phyloP scores from a whole-genome alignment of 2,797 vertebrate genomes.

The Chaenodraco wilsoni region DNA sequence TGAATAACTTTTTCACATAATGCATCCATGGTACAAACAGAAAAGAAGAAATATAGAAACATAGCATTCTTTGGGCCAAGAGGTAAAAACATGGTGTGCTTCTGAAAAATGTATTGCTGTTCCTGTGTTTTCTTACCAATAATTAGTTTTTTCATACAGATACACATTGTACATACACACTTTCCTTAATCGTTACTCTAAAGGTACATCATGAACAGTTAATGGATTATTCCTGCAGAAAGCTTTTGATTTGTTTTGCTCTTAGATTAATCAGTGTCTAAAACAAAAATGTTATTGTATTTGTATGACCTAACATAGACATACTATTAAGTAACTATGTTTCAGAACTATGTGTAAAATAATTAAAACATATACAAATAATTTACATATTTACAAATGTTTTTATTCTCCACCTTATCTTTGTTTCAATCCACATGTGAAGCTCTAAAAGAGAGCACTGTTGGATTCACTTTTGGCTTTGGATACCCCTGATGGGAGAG shows the following conservation, averaged over 20 bases:
- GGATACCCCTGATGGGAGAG: constrained; percentile 47
- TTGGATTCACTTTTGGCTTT: constrained; percentile 54
- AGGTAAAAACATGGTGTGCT: too few relatives aligned
- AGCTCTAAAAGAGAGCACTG: constrained; percentile 42
- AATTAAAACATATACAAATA: not conserved
- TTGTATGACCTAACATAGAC: not conserved
- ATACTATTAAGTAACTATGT: not conserved
- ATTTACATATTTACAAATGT: constrained; percentile 6
- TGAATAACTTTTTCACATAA: not conserved
- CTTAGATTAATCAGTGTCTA: constrained; percentile 2
- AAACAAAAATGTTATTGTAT: constrained; percentile 4
- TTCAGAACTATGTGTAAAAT: not conserved
- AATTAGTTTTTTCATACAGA: not conserved
- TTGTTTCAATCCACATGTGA: constrained; percentile 36
- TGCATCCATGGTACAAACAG: too few relatives aligned
- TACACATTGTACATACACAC: not conserved
- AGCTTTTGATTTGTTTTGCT: constrained; percentile 10
- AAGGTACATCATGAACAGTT: too few relatives aligned
- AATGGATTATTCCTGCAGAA: not conserved
- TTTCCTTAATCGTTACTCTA: too few relatives aligned
- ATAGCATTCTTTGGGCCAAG: too few relatives aligned
- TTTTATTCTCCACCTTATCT: constrained; percentile 29
- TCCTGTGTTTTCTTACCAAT: too few relatives aligned
- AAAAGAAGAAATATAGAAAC: too few relatives aligned
- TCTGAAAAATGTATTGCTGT: too few relatives aligned